These are phyloP conservation scores for Eueides isabella DNA, from an alignment of 1,140 invertebrate genomes.

Conservation along the genomic window DNA sequence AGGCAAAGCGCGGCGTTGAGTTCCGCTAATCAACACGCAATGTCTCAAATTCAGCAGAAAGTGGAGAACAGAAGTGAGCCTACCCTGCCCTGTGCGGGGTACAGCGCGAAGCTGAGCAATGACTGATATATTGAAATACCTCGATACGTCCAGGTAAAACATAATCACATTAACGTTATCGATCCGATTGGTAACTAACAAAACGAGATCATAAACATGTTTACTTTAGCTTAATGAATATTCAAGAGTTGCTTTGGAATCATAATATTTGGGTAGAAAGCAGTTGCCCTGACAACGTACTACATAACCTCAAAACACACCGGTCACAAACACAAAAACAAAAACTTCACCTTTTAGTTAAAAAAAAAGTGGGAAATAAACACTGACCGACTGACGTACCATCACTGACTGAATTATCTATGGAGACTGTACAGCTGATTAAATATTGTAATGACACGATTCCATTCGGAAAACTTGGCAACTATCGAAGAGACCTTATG, in stretches of 20 bases:
- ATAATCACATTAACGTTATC: slow-evolving; percentile 37
- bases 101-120: too few species aligned
- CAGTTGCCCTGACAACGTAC: slow-evolving; percentile 46
- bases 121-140: not conserved
- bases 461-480: slow-evolving; percentile 37
- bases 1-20: too few species aligned
- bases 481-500: slow-evolving; percentile 57
- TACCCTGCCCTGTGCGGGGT: too few species aligned
- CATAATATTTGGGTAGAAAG: slow-evolving; percentile 21
- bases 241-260: slow-evolving; percentile 19
- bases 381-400: slow-evolving; percentile 55
- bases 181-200: slow-evolving; percentile 30
- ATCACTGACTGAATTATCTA: slow-evolving; percentile 77
- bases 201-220: slow-evolving; percentile 2
- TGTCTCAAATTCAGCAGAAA: too few species aligned
- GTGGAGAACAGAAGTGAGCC: too few species aligned
- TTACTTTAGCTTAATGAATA: slow-evolving; percentile 7
- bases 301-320: slow-evolving; percentile 41
- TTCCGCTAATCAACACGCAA: too few species aligned
- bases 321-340: not conserved
- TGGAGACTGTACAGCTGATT: slow-evolving; percentile 75
- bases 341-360: slow-evolving; percentile 15
- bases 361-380: not conserved
- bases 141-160: not conserved
- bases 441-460: slow-evolving; percentile 64